Evolutionary conservation across 2,888 invertebrate genomes (phyloP), one percentile per base, ranked within the genome.

Genomic region (Ectemnius lituratus): DNA sequence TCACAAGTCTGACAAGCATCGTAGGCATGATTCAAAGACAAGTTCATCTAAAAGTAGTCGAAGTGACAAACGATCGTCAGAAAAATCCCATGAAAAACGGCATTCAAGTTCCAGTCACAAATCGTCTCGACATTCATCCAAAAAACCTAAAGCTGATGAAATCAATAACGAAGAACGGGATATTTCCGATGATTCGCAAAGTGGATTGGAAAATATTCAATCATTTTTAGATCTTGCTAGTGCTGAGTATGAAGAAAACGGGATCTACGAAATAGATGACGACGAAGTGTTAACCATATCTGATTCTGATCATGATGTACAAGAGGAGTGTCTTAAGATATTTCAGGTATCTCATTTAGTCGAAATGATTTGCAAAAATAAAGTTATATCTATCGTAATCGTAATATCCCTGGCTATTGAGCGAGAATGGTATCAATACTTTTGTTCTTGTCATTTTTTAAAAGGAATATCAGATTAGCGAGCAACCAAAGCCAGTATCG

Each of bases 241-340:
- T 46, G 76, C 66, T 73, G 78, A 80, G 1, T 11, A 58, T 0
- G 37, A 62, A 11, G 57, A 62, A 4, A 28, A 16, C 2, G 64
- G 52, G 52, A 52, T 52, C 16, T 23, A 62, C 61, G 56, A 47
- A 28, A 14, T 70, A 11, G 46, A 66, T 14, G 86, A 86, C 70
- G 90, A 91, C 47, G 82, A 91, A 45, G 85, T 91, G 83, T 91
- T 92, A 64, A 88, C 86, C 72, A 83, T 91, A 52, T 92, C 92
- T 67, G 94, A 94, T 82, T 92, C 93, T 28, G 94, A 95, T 87
- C 94, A 94, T 78, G 94, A 95, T 79, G 94, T 96, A 73, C 94
- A 95, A 86, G 94, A 95, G 84, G 96, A 97, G 91, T 97, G 97
- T 90, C 94, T 95, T 86, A 94, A 93, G 91, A 97, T 97, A 84